Evolutionary conservation across 2,113 vertebrate genomes (phyloP), one percentile per base, ranked within the genome.

Genomic region (Indicator maculatus): DNA sequence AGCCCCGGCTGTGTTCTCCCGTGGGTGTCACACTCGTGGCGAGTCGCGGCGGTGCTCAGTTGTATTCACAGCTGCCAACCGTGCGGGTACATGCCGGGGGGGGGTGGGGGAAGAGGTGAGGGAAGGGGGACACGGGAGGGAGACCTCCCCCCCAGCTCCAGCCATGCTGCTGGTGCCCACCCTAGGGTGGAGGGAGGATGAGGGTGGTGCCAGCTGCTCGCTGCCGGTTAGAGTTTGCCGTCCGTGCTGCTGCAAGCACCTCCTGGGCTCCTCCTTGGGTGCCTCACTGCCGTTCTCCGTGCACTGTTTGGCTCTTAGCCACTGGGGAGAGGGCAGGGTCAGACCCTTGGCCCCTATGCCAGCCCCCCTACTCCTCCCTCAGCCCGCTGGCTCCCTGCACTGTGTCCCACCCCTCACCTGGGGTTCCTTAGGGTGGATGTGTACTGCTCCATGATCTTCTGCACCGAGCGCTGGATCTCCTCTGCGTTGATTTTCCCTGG

Each of bases 381-480:
- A 7, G 30, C 53, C 24, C 5, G 11, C 11, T 20, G 15, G 3
- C 0, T 26, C 9, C 16, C 58, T 9, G 2, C 47, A 23, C 45
- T 0, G 0, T 4, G 1, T 20, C 33, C 27, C 11, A 31, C 39
- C 16, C 39, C 84, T 89, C 82, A 96, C 95, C 95, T 93, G 86
- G 83, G 10, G 24, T 36, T 92, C 31, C 38, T 82, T 17, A 64
- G 33, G 38, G 45, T 33, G 72, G 89, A 18, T 3, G 3, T 41
- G 71, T 64, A 53, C 72, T 95, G 93, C 86, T 96, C 95, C 13
- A 92, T 3, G 58, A 95, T n/a, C 78, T 67, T 93, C 93, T 82
- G 91, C 75, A 86, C 45, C 3, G n/a, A 11, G 30, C 52, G 72
- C 89, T 93, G 89, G 33, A 90, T 78, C 47, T 96, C 91, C 38